Evolutionary conservation across 2,113 vertebrate species (phyloP).

Genomic region (Pyxicephalus adspersus): DNA sequence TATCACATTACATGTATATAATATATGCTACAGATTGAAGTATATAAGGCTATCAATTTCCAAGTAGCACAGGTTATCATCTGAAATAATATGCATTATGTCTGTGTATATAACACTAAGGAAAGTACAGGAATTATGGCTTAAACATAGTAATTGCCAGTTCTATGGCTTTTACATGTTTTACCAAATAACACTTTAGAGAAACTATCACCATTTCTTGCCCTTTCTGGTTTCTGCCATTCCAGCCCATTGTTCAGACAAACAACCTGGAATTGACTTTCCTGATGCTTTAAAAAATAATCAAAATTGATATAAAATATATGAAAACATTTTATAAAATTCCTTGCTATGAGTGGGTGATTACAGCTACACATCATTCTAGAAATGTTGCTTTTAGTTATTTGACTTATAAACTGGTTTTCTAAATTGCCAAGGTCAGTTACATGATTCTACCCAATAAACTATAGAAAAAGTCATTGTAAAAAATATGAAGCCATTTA

Average conservation of each 20-base stretch:
- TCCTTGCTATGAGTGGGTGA: background rate
- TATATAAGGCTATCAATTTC: background rate
- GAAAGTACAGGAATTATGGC: background rate
- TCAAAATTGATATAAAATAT: background rate
- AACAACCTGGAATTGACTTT: background rate
- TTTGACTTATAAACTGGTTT: background rate
- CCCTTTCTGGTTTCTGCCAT: background rate
- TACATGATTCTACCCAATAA: conserved; percentile 26
- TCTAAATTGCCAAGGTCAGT: conserved; percentile 13
- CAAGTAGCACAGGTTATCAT: background rate
- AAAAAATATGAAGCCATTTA: conserved; percentile 34
- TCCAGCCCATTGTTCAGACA: background rate
- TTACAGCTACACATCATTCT: background rate
- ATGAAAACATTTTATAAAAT: background rate
- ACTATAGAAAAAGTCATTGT: conserved; percentile 17
- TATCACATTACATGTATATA: background rate
- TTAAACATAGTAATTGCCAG: conserved; percentile 3
- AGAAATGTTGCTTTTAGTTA: background rate
- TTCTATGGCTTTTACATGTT: background rate
- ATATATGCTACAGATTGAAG: background rate
- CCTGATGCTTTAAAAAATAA: background rate
- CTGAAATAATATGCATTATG: background rate
- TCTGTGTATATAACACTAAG: background rate
- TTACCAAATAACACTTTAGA: background rate
- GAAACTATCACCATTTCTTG: background rate